Evolutionary conservation across 1,140 invertebrate genomes (phyloP).

Genomic region (Frieseomelitta varia): DNA sequence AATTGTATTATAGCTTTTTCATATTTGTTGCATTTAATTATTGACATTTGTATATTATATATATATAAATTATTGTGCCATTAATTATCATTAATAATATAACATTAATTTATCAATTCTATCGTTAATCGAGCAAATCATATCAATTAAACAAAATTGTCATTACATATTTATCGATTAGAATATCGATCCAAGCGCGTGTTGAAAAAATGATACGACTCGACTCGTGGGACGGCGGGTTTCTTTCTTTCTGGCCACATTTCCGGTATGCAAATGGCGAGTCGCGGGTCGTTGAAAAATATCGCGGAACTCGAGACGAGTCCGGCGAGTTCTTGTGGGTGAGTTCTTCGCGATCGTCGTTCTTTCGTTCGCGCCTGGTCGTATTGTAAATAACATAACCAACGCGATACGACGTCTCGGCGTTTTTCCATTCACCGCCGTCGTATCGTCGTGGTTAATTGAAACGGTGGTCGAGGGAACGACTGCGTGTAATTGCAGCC

Average conservation of each 20-base stretch:
- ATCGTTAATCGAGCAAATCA: too few relatives aligned
- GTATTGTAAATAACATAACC: slow-evolving; percentile 10
- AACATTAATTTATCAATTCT: too few relatives aligned
- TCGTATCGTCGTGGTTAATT: slow-evolving; percentile 32
- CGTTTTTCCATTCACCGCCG: background rate
- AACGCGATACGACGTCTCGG: background rate
- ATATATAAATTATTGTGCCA: too few relatives aligned
- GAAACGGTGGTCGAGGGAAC: slow-evolving; percentile 42
- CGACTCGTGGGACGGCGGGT: slow-evolving; percentile 3
- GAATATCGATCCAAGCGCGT: background rate
- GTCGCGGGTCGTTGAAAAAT: background rate
- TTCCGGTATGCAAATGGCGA: slow-evolving; percentile 42
- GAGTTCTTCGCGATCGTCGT: background rate
- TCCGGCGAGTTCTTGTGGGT: background rate
- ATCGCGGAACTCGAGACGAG: background rate
- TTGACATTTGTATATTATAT: too few relatives aligned
- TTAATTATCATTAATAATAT: too few relatives aligned
- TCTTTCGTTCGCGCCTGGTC: background rate
- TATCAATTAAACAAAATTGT: too few relatives aligned
- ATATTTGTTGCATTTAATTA: too few relatives aligned
- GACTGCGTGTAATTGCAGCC: slow-evolving; percentile 35
- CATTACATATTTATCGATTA: background rate
- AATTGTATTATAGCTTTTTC: too few relatives aligned
- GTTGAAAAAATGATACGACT: background rate
- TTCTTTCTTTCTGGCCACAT: background rate